Conservation (phyloP, 1,140 invertebrate genomes). For the Riptortus pedestris region DNA sequence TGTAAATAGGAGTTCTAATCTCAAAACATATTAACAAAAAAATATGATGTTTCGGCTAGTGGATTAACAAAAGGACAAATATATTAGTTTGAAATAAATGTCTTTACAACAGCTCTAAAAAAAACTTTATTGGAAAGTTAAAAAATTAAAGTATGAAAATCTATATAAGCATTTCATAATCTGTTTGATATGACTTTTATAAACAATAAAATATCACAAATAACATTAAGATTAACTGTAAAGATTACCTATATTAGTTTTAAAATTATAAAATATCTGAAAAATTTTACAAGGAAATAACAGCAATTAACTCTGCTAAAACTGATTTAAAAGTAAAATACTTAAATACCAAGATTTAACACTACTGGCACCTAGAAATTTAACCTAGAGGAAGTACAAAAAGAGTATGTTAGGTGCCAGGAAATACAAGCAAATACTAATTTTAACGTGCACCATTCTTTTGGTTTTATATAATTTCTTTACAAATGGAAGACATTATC, state of each 20-base stretch:
- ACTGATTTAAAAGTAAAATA: slow-evolving; percentile 7
- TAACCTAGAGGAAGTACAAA: slow-evolving; percentile 16
- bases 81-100: background rate
- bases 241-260: slow-evolving; percentile 9
- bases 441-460: slow-evolving; percentile 20
- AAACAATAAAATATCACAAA: slow-evolving; percentile 18
- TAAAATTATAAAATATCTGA: background rate
- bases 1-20: too few species aligned
- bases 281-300: slow-evolving; percentile 9
- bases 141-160: slow-evolving; percentile 16
- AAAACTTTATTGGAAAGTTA: slow-evolving; percentile 15
- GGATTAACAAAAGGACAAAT: too few species aligned
- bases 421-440: slow-evolving; percentile 25
- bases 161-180: slow-evolving; percentile 16
- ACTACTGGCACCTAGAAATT: slow-evolving; percentile 16
- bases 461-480: slow-evolving; percentile 22
- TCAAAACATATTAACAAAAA: too few species aligned
- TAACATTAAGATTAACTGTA: slow-evolving; percentile 16
- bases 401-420: slow-evolving; percentile 21
- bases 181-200: slow-evolving; percentile 5
- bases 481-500: slow-evolving; percentile 26
- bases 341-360: slow-evolving; percentile 13
- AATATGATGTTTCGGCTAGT: too few species aligned
- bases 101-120: background rate
- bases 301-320: slow-evolving; percentile 11